Percentiles rank a stretch among this genome's conserved stretches.
Evolutionary conservation across 2,888 invertebrate species (phyloP).

Genomic region (Philonicus albiceps): DNA sequence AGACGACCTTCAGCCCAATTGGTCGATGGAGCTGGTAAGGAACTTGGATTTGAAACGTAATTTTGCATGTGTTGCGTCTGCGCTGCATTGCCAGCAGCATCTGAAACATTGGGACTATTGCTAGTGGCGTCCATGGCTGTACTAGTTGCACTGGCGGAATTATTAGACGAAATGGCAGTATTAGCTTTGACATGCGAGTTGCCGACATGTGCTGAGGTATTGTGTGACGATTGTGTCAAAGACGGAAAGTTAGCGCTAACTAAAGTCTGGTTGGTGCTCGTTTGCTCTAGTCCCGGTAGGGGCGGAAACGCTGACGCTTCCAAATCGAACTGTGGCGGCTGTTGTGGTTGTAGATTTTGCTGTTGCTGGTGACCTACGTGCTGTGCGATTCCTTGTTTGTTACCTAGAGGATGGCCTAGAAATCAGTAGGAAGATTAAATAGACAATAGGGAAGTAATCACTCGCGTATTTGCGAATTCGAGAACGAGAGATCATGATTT

Average conservation of each 20-base stretch:
- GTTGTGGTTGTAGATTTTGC: conserved; percentile 59
- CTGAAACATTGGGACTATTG: background rate
- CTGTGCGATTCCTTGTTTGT: conserved; percentile 39
- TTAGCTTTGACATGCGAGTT: conserved; percentile 33
- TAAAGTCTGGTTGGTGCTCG: conserved; percentile 41
- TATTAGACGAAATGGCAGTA: conserved; percentile 41
- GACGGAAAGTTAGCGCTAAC: conserved; percentile 50
- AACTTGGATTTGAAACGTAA: conserved; percentile 11
- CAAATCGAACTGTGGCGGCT: conserved; percentile 76
- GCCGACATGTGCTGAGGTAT: background rate
- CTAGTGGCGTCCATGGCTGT: background rate
- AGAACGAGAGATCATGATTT: background rate
- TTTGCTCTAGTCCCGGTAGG: conserved; percentile 71
- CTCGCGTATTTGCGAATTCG: background rate
- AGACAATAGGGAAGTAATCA: background rate
- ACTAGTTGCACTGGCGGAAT: conserved; percentile 1
- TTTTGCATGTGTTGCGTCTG: conserved; percentile 3
- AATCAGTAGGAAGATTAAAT: background rate
- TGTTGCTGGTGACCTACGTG: conserved; percentile 53
- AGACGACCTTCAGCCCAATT: conserved; percentile 65
- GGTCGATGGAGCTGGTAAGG: conserved; percentile 25
- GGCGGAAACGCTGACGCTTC: conserved; percentile 83
- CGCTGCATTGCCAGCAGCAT: conserved; percentile 20
- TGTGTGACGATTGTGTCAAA: conserved; percentile 50
- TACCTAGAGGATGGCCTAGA: conserved; percentile 41